Percentiles rank a stretch among this genome's conserved stretches.
phyloP scores from a whole-genome alignment of 2,797 vertebrate species.

The Echiichthys vipera region DNA sequence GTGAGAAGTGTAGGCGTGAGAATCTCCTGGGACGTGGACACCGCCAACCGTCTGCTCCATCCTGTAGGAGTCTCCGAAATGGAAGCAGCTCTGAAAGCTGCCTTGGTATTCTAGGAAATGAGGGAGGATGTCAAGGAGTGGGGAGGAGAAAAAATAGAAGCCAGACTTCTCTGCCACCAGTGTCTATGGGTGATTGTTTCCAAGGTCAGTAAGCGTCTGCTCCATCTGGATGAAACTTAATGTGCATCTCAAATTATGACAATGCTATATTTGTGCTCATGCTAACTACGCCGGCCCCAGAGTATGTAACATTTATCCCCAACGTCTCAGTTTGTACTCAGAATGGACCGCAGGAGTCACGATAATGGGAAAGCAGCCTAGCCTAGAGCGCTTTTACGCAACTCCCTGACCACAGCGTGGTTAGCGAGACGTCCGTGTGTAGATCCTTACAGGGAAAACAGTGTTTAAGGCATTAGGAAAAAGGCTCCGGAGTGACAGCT shows the following conservation, averaged over 20 bases:
- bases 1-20: slow-evolving; percentile 88
- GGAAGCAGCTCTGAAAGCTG: slow-evolving; percentile 96
- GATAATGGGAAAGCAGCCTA: slow-evolving; percentile 73
- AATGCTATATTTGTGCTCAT: slow-evolving; percentile 68
- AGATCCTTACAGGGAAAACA: slow-evolving; percentile 82
- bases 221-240: slow-evolving; percentile 43
- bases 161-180: slow-evolving; percentile 53
- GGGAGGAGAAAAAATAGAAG: slow-evolving; percentile 41
- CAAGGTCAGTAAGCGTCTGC: slow-evolving; percentile 28
- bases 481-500: slow-evolving; percentile 83
- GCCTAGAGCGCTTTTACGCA: slow-evolving; percentile 73
- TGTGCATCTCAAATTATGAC: slow-evolving; percentile 57
- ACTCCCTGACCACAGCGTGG: slow-evolving; percentile 73
- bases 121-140: slow-evolving; percentile 11
- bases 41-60: slow-evolving; percentile 87
- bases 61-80: slow-evolving; percentile 94
- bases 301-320: slow-evolving; percentile 60
- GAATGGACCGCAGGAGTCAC: slow-evolving; percentile 74
- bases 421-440: slow-evolving; percentile 74
- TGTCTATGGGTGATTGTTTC: slow-evolving; percentile 52
- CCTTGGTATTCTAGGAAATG: slow-evolving; percentile 92
- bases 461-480: slow-evolving; percentile 85
- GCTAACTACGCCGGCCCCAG: slow-evolving; percentile 45
- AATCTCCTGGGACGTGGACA: slow-evolving; percentile 86
- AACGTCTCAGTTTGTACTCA: slow-evolving; percentile 66